These are phyloP conservation scores for Trematomus loennbergii DNA, from an alignment of 2,113 vertebrate genomes.

Conservation along the genomic window DNA sequence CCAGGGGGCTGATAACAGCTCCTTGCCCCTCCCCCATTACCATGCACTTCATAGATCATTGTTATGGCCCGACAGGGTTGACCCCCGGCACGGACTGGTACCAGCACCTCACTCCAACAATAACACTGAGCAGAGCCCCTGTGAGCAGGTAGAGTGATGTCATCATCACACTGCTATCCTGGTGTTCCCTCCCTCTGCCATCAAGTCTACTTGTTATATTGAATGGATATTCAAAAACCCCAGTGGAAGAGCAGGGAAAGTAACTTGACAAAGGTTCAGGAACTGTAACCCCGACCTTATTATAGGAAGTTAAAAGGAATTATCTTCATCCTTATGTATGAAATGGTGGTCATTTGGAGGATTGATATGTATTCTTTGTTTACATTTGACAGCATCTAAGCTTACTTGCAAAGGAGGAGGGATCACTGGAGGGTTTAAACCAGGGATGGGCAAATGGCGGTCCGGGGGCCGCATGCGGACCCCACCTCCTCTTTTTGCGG, in stretches of 20 bases:
- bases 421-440: too few species aligned
- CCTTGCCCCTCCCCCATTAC: constrained; percentile 24
- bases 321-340: too few species aligned
- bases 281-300: not conserved
- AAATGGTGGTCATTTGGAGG: not conserved
- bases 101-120: constrained; percentile 43
- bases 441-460: too few species aligned
- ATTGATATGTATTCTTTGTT: not conserved
- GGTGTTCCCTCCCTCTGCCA: constrained; percentile 1
- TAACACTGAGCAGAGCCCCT: constrained; percentile 67
- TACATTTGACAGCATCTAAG: not conserved
- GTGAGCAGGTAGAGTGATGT: constrained; percentile 42
- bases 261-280: not conserved
- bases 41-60: constrained; percentile 69
- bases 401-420: not conserved
- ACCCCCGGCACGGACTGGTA: constrained; percentile 68
- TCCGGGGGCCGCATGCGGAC: too few species aligned
- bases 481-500: too few species aligned
- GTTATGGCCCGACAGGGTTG: constrained; percentile 34
- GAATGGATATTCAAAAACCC: not conserved
- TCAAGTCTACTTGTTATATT: not conserved
- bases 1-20: constrained; percentile 70
- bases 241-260: not conserved
- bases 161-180: constrained; percentile 38
- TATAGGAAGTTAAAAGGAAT: too few species aligned